Evolutionary conservation across 1,140 invertebrate genomes (phyloP), one percentile per base, ranked within the genome.

Genomic region (Neodiprion lecontei): DNA sequence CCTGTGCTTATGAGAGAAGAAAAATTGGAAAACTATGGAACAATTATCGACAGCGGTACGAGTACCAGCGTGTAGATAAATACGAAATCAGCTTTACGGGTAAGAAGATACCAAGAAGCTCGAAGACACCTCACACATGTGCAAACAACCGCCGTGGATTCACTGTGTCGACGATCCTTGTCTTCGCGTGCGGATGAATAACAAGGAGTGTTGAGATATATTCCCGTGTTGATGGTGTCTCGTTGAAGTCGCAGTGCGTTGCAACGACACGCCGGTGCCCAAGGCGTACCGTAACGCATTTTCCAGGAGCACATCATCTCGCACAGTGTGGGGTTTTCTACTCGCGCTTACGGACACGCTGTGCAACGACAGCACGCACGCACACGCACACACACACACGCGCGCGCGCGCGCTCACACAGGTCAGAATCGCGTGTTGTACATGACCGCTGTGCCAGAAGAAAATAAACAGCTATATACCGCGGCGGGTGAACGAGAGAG

Each of bases 141-240:
- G 53, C n/a, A 17, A 61, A 61, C 53, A n/a, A 61, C 4, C 28
- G 28, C 28, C 53, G 53, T 61, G n/a, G 53, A 17, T 61, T 12
- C 28, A 40, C 28, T 9, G 53, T 61, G 53, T 61, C 53, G 53
- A 61, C 53, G 53, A 61, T 61, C 53, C 53, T 61, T 61, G 53
- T 61, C n/a, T 61, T 61, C 53, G 53, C 53, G 53, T 61, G 9
- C 53, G 53, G 53, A 61, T 61, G 53, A 17, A 61, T 61, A 61
- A 61, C 53, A 17, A 61, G 53, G 3, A 14, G 53, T 9, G n/a
- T 61, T 61, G n/a, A 5, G 28, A 40, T 5, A 40, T 40, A 40
- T 40, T 9, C 53, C 11, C n/a, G 53, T 61, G 11, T 61, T 17
- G 53, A 17, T 61, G 53, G 53, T 61, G 53, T 61, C 53, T 61